Evolutionary conservation across 64 coral and sea anemone genomes (phyloP).

Genomic region (Montipora capricornis): DNA sequence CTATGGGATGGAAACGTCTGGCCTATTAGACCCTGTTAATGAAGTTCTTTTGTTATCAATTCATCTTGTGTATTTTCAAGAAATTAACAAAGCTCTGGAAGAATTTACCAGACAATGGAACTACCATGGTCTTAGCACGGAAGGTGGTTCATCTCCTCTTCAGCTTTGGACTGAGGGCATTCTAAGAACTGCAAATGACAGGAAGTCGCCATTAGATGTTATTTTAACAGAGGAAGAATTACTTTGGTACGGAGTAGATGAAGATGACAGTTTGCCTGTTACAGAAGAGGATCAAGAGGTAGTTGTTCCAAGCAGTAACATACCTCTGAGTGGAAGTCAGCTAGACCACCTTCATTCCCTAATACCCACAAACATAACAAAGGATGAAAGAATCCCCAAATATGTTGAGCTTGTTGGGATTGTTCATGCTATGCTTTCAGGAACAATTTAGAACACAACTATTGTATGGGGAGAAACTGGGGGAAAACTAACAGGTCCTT

Average conservation of each 20-base stretch:
- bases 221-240: neutral
- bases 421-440: conserved; percentile 20
- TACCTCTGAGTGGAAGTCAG: conserved; percentile 40
- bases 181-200: conserved; percentile 32
- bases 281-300: conserved; percentile 20
- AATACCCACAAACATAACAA: conserved; percentile 26
- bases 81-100: conserved; percentile 46
- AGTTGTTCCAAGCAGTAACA: conserved; percentile 18
- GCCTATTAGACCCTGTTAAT: conserved; percentile 37
- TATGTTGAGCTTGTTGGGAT: conserved; percentile 29
- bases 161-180: conserved; percentile 67
- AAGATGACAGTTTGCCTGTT: neutral
- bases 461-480: neutral
- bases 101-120: conserved; percentile 81
- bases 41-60: conserved; percentile 60
- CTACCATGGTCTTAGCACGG: conserved; percentile 44
- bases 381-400: conserved; percentile 15
- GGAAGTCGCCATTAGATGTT: neutral
- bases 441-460: neutral
- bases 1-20: conserved; percentile 36
- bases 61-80: conserved; percentile 34
- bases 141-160: conserved; percentile 48
- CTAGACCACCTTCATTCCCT: conserved; percentile 26
- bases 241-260: neutral
- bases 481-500: neutral